A percentile compares a stretch with the other conserved stretches of the same genome.
Conservation (phyloP, 2,113 vertebrate species). For the Cinclus cinclus region DNA sequence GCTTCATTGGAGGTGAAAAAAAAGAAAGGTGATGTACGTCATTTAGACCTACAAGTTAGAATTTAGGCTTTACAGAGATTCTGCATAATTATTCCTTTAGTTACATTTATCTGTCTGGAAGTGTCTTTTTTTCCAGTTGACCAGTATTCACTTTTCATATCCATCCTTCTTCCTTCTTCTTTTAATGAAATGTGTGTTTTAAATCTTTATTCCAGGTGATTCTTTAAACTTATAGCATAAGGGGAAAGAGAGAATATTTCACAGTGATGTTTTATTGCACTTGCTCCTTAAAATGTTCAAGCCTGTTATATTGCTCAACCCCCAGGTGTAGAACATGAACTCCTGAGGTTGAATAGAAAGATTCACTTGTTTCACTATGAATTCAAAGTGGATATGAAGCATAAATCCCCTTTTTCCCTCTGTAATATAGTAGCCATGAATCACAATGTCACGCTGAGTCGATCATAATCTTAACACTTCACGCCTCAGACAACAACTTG, state of each 20-base stretch:
- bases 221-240: conserved; percentile 18
- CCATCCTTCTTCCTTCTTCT: not conserved
- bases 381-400: conserved; percentile 75
- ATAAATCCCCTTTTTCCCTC: conserved; percentile 74
- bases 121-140: not conserved
- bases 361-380: conserved; percentile 75
- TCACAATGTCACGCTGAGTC: conserved; percentile 74
- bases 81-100: not conserved
- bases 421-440: conserved; percentile 73
- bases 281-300: conserved; percentile 57
- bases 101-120: not conserved
- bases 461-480: conserved; percentile 79
- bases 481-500: conserved; percentile 80
- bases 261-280: conserved; percentile 48
- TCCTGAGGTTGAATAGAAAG: conserved; percentile 68
- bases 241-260: not conserved
- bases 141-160: not conserved
- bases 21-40: not conserved
- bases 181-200: conserved; percentile 1
- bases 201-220: not conserved
- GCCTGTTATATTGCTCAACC: conserved; percentile 60
- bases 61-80: not conserved
- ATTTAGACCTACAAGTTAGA: not conserved
- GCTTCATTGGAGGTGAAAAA: rapidly evolving
- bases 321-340: conserved; percentile 65